These are phyloP conservation scores for Conus ventricosus DNA, from an alignment of 1,140 invertebrate genomes.

Conservation along the genomic window DNA sequence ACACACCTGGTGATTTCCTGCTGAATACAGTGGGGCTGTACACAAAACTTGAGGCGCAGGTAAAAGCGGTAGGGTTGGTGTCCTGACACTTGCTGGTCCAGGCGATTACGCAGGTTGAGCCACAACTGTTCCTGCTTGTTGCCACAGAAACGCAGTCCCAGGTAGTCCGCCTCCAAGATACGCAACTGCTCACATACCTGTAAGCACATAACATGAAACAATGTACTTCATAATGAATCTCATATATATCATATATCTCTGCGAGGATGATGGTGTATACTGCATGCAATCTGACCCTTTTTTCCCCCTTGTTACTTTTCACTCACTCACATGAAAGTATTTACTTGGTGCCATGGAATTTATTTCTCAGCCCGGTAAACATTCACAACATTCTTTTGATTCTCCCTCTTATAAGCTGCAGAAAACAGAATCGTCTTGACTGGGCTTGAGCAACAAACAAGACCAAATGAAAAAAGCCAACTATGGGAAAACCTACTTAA, in stretches of 20 bases:
- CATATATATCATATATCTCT: neutral
- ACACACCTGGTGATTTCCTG: conserved; percentile 86
- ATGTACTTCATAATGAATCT: conserved; percentile 18
- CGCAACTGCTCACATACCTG: conserved; percentile 88
- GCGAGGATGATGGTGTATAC: too few relatives aligned
- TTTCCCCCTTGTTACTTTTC: too few relatives aligned
- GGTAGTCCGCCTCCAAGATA: conserved; percentile 91
- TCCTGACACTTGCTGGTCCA: conserved; percentile 81
- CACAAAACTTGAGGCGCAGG: conserved; percentile 90
- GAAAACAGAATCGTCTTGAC: too few relatives aligned
- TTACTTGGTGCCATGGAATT: too few relatives aligned
- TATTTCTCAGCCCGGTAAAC: too few relatives aligned
- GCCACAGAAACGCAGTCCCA: conserved; percentile 84
- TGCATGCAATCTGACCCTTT: too few relatives aligned
- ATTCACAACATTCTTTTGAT: too few relatives aligned
- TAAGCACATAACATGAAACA: conserved; percentile 50
- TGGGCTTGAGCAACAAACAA: too few relatives aligned
- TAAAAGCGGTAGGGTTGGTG: conserved; percentile 79
- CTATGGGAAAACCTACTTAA: too few relatives aligned
- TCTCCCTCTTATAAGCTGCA: too few relatives aligned
- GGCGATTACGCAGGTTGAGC: conserved; percentile 89
- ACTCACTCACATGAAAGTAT: too few relatives aligned
- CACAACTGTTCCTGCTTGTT: conserved; percentile 85
- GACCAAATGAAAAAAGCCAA: too few relatives aligned
- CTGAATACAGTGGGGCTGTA: conserved; percentile 88